Evolutionary conservation across 2,797 vertebrate species (phyloP), one percentile per base, ranked within the genome.

Genomic region (Enteromius fasciolatus): DNA sequence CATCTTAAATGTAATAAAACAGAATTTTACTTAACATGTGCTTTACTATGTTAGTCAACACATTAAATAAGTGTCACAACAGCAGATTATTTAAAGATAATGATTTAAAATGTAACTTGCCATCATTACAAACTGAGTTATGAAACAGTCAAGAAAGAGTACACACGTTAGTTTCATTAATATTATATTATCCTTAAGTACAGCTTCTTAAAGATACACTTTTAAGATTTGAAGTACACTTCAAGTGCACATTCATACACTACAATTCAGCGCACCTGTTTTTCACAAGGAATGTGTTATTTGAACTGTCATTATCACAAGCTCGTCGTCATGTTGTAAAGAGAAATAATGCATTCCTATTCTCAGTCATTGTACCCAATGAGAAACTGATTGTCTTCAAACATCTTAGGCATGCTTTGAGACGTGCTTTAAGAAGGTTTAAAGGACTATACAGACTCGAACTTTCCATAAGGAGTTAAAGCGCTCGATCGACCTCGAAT

Each of bases 331-430:
- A 52, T 70, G 61, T 12, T 28, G 36, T 33, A 52, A 61, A 63
- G 12, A 69, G 57, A 57, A 77, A 78, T 20, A 46, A 69, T 54
- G 68, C 57, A 79, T 41, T 76, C 31, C 64, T 63, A 85, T 79
- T 76, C 18, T 17, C 41, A 80, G n/a, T 20, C 52, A 39, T 6
- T 77, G 18, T 46, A 81, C 76, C 44, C 67, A 54, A 82, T 41
- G 17, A 75, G 28, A 11, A 84, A 70, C 14, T 73, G 85, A 86
- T 82, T 84, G 69, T 84, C 84, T 86, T 84, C 79, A 59, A 80
- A 87, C 78, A 86, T 85, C 57, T 72, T 78, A 82, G 83, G 83
- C 84, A 86, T 86, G 86, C 86, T 83, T 77, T 48, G 48, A 84
- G 78, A 78, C 80, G 23, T 82, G 81, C 80, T 31, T 78, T 75